Conservation (phyloP, 2,797 vertebrate species). For the Martes flavigula region DNA sequence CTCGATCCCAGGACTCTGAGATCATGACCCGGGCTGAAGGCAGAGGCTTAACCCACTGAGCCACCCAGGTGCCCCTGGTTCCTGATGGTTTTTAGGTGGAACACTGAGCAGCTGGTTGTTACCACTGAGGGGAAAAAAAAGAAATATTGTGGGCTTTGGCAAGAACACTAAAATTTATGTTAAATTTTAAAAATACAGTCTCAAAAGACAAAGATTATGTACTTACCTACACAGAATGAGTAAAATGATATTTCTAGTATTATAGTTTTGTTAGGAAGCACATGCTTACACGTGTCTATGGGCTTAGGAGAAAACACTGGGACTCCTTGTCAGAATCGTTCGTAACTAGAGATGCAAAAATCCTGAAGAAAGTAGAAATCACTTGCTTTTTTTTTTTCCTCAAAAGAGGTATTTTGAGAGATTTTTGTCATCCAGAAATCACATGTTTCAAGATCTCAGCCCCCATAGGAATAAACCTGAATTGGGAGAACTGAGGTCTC, state of each 20-base stretch:
- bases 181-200: background rate
- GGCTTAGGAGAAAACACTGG: background rate
- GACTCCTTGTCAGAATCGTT: background rate
- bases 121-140: background rate
- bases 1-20: too few species aligned
- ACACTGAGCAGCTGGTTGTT: background rate
- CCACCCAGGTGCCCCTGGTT: too few species aligned
- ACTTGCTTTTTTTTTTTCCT: background rate
- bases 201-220: constrained; percentile 34
- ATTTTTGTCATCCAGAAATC: background rate
- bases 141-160: background rate
- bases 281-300: background rate
- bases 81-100: background rate
- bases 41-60: too few species aligned
- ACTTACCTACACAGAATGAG: background rate
- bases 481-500: background rate
- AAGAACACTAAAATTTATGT: background rate
- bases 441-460: background rate
- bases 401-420: background rate
- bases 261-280: background rate
- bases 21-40: too few species aligned
- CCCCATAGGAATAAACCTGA: background rate
- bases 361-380: background rate
- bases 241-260: background rate
- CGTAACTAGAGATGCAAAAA: background rate